These are phyloP conservation scores for Leuciscus waleckii DNA, from an alignment of 2,797 vertebrate species.

Conservation along the genomic window DNA sequence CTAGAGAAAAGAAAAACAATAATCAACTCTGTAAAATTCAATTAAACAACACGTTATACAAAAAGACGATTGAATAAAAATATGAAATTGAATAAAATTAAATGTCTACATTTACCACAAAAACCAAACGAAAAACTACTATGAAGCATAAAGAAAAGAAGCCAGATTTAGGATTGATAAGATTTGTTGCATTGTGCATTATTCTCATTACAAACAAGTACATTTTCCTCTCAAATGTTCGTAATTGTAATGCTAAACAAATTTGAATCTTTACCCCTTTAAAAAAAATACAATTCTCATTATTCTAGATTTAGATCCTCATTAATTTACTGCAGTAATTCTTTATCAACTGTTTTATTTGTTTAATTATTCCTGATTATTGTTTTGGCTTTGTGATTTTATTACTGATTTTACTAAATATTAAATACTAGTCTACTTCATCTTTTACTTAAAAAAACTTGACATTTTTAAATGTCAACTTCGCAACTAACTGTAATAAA, in stretches of 20 bases:
- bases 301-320: too few species aligned
- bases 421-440: neutral
- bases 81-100: too few species aligned
- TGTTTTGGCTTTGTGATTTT: neutral
- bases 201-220: neutral
- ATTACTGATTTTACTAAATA: neutral
- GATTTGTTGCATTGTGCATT: neutral
- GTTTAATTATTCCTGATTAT: too few species aligned
- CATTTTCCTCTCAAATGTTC: neutral
- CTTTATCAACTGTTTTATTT: too few species aligned
- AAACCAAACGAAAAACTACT: neutral
- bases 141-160: neutral
- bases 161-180: neutral
- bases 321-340: too few species aligned
- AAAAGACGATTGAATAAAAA: too few species aligned
- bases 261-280: too few species aligned
- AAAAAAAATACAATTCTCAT: too few species aligned
- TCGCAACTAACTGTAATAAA: neutral
- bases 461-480: too few species aligned
- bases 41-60: too few species aligned
- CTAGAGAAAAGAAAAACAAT: too few species aligned
- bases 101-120: neutral
- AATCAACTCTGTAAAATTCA: too few species aligned
- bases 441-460: neutral
- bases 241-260: neutral